Percentiles rank a stretch among this genome's conserved stretches.
Conservation (phyloP, 2,888 invertebrate species). For the Argyresthia goedartella region DNA sequence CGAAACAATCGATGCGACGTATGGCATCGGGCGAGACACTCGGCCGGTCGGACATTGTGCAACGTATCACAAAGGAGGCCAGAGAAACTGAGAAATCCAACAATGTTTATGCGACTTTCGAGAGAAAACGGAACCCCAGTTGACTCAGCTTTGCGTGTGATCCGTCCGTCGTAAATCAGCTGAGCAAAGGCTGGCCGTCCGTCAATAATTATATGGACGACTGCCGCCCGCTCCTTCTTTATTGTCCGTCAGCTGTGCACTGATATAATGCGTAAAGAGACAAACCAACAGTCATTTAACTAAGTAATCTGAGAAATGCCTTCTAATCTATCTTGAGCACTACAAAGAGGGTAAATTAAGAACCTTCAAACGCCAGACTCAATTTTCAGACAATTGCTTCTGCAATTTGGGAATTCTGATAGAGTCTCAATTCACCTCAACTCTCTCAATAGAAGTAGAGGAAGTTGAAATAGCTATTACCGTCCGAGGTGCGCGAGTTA, state of each 20-base stretch:
- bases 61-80: constrained; percentile 56
- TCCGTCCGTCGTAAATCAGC: constrained; percentile 51
- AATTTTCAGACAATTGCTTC: no score
- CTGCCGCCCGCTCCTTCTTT: constrained; percentile 19
- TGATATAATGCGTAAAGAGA: neutral
- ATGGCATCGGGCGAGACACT: constrained; percentile 36
- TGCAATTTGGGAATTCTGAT: neutral
- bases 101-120: constrained; percentile 42
- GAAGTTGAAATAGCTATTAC: constrained; percentile 21
- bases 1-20: constrained; percentile 53
- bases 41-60: constrained; percentile 51
- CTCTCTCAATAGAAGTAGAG: neutral
- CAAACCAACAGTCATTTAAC: no score
- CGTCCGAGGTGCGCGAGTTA: constrained; percentile 35
- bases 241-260: constrained; percentile 29
- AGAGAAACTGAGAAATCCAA: constrained; percentile 59
- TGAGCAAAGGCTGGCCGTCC: constrained; percentile 32
- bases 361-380: no score
- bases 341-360: no score
- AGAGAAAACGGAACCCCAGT: constrained; percentile 32
- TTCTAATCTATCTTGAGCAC: no score
- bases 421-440: no score
- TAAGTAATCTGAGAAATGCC: no score
- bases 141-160: constrained; percentile 29
- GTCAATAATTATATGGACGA: constrained; percentile 33